phyloP scores from a whole-genome alignment of 1,140 invertebrate genomes.

The Euwallacea similis region DNA sequence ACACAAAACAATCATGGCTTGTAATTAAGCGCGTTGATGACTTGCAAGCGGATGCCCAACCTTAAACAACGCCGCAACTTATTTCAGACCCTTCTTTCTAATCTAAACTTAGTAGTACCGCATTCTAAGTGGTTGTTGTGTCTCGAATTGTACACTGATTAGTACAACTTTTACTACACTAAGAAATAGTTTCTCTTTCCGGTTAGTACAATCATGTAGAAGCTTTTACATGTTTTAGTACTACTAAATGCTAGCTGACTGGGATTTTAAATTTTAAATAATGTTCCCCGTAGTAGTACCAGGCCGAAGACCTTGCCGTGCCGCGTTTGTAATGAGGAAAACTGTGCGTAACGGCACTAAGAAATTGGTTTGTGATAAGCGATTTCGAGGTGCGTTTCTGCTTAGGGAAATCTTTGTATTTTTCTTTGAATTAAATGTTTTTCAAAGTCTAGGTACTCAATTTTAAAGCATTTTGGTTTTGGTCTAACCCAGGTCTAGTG shows the following conservation, averaged over 20 bases:
- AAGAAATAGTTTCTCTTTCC: no score
- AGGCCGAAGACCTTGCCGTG: constrained; percentile 23
- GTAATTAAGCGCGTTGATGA: constrained; percentile 7
- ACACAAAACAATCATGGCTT: no score
- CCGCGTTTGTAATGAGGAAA: constrained; percentile 21
- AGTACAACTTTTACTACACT: no score
- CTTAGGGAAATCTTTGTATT: not conserved
- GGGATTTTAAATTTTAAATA: not conserved
- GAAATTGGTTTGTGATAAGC: not conserved
- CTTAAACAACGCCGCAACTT: constrained; percentile 10
- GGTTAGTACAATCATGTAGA: not conserved
- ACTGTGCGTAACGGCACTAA: constrained; percentile 9
- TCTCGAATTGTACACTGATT: no score
- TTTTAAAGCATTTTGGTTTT: no score
- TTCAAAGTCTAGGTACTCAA: no score
- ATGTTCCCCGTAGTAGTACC: constrained; percentile 4
- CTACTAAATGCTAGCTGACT: not conserved
- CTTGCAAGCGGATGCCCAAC: constrained; percentile 16
- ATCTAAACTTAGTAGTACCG: constrained; percentile 13
- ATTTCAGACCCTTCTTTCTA: constrained; percentile 2
- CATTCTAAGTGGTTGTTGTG: not conserved
- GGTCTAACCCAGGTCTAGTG: no score
- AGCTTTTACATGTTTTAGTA: not conserved
- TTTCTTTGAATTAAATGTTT: no score
- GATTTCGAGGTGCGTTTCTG: not conserved